Percentiles rank a stretch among this genome's conserved stretches.
These are phyloP conservation scores for Epinotia ramella DNA, from an alignment of 2,888 invertebrate genomes.

Conservation along the genomic window DNA sequence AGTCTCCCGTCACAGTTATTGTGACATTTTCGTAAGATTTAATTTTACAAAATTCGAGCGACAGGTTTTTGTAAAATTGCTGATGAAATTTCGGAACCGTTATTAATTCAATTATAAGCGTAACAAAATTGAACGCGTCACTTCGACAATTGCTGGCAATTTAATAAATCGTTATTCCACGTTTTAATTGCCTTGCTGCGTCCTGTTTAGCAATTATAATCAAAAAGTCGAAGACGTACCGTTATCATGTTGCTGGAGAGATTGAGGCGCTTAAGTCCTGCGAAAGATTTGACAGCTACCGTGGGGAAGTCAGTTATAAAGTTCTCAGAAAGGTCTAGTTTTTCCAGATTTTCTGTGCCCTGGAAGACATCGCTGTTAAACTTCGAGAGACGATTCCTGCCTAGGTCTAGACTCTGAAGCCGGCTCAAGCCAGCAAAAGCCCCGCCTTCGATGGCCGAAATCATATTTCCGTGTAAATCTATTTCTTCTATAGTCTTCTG, in stretches of 20 bases:
- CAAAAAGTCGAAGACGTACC: slow-evolving; percentile 76
- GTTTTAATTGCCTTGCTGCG: slow-evolving; percentile 25
- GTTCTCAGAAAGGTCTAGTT: slow-evolving; percentile 94
- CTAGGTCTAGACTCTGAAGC: slow-evolving; percentile 89
- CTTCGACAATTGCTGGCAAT: slow-evolving; percentile 24
- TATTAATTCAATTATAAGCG: slow-evolving; percentile 35
- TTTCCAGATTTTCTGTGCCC: slow-evolving; percentile 90
- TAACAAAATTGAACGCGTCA: slow-evolving; percentile 17
- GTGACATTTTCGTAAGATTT: slow-evolving; percentile 9
- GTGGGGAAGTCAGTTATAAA: slow-evolving; percentile 93
- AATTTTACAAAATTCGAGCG: neutral
- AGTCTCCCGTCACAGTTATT: slow-evolving; percentile 6
- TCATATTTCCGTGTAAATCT: slow-evolving; percentile 92
- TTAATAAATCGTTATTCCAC: slow-evolving; percentile 20
- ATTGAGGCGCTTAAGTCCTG: slow-evolving; percentile 89
- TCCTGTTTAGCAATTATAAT: slow-evolving; percentile 38
- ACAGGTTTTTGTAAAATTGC: slow-evolving; percentile 8
- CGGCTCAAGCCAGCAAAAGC: slow-evolving; percentile 89
- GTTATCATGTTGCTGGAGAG: slow-evolving; percentile 94
- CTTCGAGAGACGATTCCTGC: slow-evolving; percentile 91
- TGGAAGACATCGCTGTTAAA: slow-evolving; percentile 94
- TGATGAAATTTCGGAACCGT: slow-evolving; percentile 15
- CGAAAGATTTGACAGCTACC: slow-evolving; percentile 89
- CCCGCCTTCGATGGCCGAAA: slow-evolving; percentile 90
- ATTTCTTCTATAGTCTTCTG: slow-evolving; percentile 90